Evolutionary conservation across 2,888 invertebrate species (phyloP).

Genomic region (Pegoplata infirma): DNA sequence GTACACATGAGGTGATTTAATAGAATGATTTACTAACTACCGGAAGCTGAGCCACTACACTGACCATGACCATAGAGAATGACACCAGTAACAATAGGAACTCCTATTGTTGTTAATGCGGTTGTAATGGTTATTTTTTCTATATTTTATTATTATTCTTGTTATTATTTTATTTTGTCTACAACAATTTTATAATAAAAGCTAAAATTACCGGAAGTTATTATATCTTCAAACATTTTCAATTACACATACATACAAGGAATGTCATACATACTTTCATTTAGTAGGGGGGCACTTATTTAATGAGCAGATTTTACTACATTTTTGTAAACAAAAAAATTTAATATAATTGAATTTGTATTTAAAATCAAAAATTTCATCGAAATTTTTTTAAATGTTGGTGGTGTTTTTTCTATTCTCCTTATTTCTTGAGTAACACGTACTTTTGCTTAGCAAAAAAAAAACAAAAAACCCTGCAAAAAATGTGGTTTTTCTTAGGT

Average conservation of each 20-base stretch:
- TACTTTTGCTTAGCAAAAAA: too few species aligned
- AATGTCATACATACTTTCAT: neutral
- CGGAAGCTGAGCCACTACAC: constrained; percentile 53
- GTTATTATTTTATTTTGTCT: constrained; percentile 26
- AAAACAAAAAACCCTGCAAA: too few species aligned
- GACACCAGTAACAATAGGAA: constrained; percentile 26
- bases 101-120: constrained; percentile 45
- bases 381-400: too few species aligned
- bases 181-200: constrained; percentile 52
- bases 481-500: too few species aligned
- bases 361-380: too few species aligned
- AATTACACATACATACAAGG: neutral
- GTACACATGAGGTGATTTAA: constrained; percentile 54
- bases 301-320: neutral
- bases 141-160: constrained; percentile 12
- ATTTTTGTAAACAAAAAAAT: neutral
- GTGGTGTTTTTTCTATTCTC: too few species aligned
- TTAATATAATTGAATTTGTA: too few species aligned
- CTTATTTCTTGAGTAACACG: too few species aligned
- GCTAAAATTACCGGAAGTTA: constrained; percentile 75
- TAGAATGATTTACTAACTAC: constrained; percentile 61
- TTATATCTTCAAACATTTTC: constrained; percentile 74
- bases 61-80: constrained; percentile 19
- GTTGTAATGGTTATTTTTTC: constrained; percentile 38
- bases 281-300: neutral